A percentile compares a stretch with the other conserved stretches of the same genome.
These are phyloP conservation scores for Callosobruchus maculatus DNA, from an alignment of 2,888 invertebrate genomes.

Conservation along the genomic window DNA sequence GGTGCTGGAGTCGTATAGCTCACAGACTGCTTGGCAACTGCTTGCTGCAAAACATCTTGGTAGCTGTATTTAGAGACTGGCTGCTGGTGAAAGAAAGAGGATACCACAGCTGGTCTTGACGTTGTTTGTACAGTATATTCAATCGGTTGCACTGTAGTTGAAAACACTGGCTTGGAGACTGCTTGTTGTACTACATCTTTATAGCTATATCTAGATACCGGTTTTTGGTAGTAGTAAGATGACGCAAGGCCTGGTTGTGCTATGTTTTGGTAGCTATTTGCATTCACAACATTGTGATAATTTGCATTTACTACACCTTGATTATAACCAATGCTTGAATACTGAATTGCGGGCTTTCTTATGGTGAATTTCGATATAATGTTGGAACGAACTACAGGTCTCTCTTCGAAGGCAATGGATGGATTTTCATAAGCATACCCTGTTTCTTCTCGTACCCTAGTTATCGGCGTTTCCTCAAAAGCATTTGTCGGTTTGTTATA, in stretches of 20 bases:
- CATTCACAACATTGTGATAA: conserved; percentile 2
- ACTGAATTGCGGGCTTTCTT: conserved; percentile 5
- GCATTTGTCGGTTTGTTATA: conserved; percentile 39
- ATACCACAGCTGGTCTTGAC: conserved; percentile 12
- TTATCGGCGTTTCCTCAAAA: conserved; percentile 46
- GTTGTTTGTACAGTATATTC: conserved; percentile 6
- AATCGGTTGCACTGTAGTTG: neutral
- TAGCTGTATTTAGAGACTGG: conserved; percentile 10
- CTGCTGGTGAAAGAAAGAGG: conserved; percentile 12
- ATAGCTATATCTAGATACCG: conserved; percentile 1
- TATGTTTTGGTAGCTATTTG: conserved; percentile 13
- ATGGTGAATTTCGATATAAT: conserved; percentile 17
- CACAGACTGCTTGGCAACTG: neutral
- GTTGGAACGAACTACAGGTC: neutral
- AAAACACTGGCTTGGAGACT: neutral
- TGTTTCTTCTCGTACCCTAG: conserved; percentile 32
- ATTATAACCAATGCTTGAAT: neutral
- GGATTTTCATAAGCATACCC: conserved; percentile 22
- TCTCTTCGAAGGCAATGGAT: conserved; percentile 16
- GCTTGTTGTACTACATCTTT: neutral
- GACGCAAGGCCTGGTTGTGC: conserved; percentile 1
- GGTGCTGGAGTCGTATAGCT: neutral
- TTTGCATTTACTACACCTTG: neutral
- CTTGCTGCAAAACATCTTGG: conserved; percentile 7
- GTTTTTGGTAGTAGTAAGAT: conserved; percentile 6